phyloP scores from a whole-genome alignment of 2,113 vertebrate genomes.

The Sturnira hondurensis region DNA sequence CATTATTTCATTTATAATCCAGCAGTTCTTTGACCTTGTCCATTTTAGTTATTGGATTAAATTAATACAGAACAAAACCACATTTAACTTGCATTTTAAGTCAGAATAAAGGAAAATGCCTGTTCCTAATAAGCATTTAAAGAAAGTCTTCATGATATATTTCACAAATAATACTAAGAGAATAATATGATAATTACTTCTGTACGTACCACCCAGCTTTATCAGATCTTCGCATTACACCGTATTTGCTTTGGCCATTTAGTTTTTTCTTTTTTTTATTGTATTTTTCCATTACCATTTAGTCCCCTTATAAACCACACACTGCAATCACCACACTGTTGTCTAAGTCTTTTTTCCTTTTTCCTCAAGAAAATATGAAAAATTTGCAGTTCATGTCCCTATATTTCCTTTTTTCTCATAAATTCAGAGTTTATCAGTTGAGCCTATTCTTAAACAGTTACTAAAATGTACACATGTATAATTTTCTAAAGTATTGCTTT shows the following conservation, averaged over 20 bases:
- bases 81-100: conserved; percentile 38
- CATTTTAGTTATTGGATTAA: background rate
- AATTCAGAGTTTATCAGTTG: conserved; percentile 23
- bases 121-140: background rate
- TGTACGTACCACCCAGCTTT: background rate
- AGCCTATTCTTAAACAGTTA: background rate
- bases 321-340: no score
- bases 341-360: no score
- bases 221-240: background rate
- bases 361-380: background rate
- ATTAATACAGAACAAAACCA: conserved; percentile 18
- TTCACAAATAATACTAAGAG: conserved; percentile 9
- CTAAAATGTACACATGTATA: background rate
- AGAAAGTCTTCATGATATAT: background rate
- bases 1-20: background rate
- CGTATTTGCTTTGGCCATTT: background rate
- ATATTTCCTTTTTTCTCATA: conserved; percentile 3
- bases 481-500: background rate
- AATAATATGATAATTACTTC: conserved; percentile 34
- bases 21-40: background rate
- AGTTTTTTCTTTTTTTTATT: background rate
- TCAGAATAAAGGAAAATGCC: background rate
- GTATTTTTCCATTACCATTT: no score
- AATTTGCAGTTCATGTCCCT: background rate
- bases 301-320: no score